Conservation (phyloP, 2,888 invertebrate genomes). For the Eupithecia inturbata region DNA sequence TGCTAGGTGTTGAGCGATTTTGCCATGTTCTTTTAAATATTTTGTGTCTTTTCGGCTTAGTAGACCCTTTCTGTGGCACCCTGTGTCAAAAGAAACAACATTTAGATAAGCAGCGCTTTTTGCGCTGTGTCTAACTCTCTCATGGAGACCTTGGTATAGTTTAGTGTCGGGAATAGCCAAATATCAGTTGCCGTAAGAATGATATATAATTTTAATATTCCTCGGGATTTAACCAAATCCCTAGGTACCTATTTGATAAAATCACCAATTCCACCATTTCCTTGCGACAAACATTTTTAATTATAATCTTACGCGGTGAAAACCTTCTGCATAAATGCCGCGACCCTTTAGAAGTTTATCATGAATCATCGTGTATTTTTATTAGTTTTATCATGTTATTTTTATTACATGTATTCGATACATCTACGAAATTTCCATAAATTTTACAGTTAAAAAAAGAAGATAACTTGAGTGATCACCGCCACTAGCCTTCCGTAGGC, state of each 20-base stretch:
- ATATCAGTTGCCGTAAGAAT: background rate
- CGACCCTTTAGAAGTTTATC: background rate
- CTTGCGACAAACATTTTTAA: background rate
- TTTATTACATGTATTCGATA: background rate
- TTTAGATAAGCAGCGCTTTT: background rate
- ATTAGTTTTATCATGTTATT: no score
- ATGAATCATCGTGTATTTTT: background rate
- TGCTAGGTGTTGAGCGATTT: no score
- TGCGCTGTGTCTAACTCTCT: background rate
- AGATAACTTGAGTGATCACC: no score
- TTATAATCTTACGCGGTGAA: slow-evolving; percentile 14
- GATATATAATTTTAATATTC: background rate
- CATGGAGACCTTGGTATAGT: background rate
- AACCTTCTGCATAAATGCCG: background rate
- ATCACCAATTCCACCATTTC: background rate
- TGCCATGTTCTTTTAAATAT: no score
- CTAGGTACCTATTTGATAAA: background rate
- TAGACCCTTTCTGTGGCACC: no score
- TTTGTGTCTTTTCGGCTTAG: no score
- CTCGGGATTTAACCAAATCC: background rate
- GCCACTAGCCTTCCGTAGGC: no score
- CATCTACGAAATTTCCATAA: background rate
- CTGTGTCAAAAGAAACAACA: no score
- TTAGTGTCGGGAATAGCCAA: background rate
- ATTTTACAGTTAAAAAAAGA: no score